Base-by-base conservation (phyloP, 2,888 invertebrate species). In the Chalcosyrphus nemorum region DNA sequence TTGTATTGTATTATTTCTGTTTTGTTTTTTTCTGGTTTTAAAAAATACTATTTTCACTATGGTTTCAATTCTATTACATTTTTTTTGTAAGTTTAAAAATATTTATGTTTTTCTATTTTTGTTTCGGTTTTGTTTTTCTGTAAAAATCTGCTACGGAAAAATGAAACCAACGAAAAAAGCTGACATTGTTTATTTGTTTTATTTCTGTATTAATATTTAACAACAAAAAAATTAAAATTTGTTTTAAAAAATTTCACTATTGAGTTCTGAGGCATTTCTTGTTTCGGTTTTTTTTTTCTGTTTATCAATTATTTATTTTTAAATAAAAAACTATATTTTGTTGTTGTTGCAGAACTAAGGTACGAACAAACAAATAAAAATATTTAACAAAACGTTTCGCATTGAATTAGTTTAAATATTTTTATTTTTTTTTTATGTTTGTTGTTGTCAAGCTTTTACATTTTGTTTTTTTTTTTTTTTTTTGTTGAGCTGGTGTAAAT, bases 151-250 rank as follows among this genome's bases (percentile, higher is more conserved):
- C 85, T 85, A 85, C 81, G 81, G 76, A 81, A 81, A 85, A 81
- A 85, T 85, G 85, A 85, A 85, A 85, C 85, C 85, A 85, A 85
- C 85, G 35, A 75, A 84, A 85, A 66, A 85, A 85, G 85, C 85
- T 81, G 85, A 85, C 81, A 66, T 29, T 7, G 32, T 32, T 47
- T 35, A n/a, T 57, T 54, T 56, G 56, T 57, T 38, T 61, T 65
- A 76, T n/a, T n/a, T n/a, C n/a, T n/a, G n/a, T n/a, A n/a, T 9
- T 80, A 74, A 32, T 57, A 47, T 61, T 38, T 68, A 78, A 78
- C 43, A 78, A 78, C 50, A 43, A 35, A 84, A 24, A 61, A 78
- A 71, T 65, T 54, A 75, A 80, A 47, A 84, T 70, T 80, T 74
- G 57, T 70, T 80, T 70, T 54, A 78, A 63, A 82, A 80, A 68